Evolutionary conservation across 2,888 invertebrate genomes (phyloP).

Genomic region (Lepidonotus clava): DNA sequence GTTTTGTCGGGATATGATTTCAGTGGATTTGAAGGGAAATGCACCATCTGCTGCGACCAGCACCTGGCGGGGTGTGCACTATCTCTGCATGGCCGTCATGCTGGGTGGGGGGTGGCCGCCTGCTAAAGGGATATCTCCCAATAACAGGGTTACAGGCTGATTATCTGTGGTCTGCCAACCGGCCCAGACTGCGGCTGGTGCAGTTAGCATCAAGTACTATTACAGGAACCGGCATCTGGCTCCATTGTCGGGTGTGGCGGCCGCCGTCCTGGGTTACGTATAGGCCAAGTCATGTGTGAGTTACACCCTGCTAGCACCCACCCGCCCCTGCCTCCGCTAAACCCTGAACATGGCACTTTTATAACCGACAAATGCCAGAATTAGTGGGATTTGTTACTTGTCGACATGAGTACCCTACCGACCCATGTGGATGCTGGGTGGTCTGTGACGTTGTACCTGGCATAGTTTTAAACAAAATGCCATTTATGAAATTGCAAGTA

Average conservation of each 20-base stretch:
- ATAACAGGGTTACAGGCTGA: conserved; percentile 24
- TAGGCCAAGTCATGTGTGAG: conserved; percentile 5
- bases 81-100: neutral
- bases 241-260: neutral
- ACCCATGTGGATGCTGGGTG: too few species aligned
- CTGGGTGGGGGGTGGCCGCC: neutral
- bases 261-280: neutral
- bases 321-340: too few species aligned
- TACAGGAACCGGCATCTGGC: conserved; percentile 25
- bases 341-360: neutral
- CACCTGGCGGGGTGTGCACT: neutral
- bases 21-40: conserved; percentile 21
- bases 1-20: conserved; percentile 9
- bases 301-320: too few species aligned
- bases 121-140: neutral
- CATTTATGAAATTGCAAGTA: too few species aligned
- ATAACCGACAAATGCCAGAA: too few species aligned
- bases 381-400: too few species aligned
- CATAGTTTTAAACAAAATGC: too few species aligned
- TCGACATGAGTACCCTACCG: too few species aligned
- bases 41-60: neutral
- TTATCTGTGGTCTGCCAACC: neutral
- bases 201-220: conserved; percentile 17
- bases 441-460: too few species aligned
- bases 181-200: neutral